phyloP scores from a whole-genome alignment of 2,888 invertebrate genomes.

The Loripinus fragilis region DNA sequence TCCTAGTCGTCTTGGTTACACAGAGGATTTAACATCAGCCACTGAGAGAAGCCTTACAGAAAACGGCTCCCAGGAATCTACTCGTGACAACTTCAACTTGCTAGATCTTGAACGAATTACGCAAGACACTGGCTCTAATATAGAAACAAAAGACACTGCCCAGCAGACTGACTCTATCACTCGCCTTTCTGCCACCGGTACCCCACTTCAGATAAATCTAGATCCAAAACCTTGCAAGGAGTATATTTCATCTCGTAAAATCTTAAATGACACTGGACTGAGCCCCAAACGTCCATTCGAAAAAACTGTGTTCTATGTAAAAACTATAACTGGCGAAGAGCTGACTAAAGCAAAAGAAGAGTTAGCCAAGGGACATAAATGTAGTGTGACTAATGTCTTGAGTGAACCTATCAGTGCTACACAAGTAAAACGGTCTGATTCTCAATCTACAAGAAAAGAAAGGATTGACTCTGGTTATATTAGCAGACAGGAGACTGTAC shows the following conservation, averaged over 20 bases:
- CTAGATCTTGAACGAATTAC: constrained; percentile 49
- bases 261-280: constrained; percentile 40
- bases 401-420: background rate
- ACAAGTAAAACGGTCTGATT: background rate
- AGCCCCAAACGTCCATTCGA: constrained; percentile 56
- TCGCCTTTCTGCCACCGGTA: constrained; percentile 32
- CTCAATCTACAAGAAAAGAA: constrained; percentile 18
- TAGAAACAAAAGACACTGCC: constrained; percentile 47
- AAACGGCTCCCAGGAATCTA: constrained; percentile 52
- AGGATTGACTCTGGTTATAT: constrained; percentile 60
- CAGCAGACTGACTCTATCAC: constrained; percentile 55
- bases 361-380: background rate
- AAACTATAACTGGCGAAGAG: constrained; percentile 28
- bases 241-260: constrained; percentile 54
- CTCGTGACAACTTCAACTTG: constrained; percentile 49
- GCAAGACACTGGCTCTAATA: background rate
- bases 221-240: constrained; percentile 1
- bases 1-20: constrained; percentile 65
- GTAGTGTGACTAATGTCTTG: background rate
- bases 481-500: constrained; percentile 54
- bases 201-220: constrained; percentile 2
- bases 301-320: constrained; percentile 58
- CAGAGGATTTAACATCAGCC: constrained; percentile 43
- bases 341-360: constrained; percentile 21
- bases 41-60: constrained; percentile 43